A percentile compares a stretch with the other conserved stretches of the same genome.
phyloP scores from a whole-genome alignment of 2,113 vertebrate species.

The Notarius quadriscutis region DNA sequence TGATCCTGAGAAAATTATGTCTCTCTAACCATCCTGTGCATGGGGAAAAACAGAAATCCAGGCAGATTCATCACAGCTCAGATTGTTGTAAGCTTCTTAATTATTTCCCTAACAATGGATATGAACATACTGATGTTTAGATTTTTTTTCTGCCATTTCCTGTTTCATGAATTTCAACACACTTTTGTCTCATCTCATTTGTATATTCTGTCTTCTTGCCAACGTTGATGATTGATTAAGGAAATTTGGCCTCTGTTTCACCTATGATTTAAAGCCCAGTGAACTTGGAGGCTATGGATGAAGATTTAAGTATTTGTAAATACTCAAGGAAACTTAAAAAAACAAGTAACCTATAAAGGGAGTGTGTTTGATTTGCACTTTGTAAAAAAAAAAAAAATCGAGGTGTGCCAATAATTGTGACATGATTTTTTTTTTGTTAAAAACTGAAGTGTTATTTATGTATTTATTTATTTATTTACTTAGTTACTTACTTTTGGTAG shows the following conservation, averaged over 20 bases:
- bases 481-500: too few relatives aligned
- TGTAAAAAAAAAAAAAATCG: neutral
- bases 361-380: neutral
- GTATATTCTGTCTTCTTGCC: too few relatives aligned
- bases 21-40: neutral
- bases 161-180: neutral
- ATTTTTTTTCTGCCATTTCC: neutral
- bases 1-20: neutral
- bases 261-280: neutral
- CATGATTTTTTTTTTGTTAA: neutral
- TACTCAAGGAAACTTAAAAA: neutral
- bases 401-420: neutral
- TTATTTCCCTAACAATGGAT: neutral
- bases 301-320: neutral
- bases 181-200: too few relatives aligned
- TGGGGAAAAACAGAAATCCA: neutral
- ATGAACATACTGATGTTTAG: neutral
- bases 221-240: too few relatives aligned
- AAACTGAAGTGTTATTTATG: neutral
- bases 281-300: neutral
- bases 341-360: neutral
- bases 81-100: neutral
- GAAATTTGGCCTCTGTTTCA: too few relatives aligned
- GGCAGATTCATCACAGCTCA: neutral
- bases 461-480: too few relatives aligned